Percentiles rank a stretch among this genome's conserved stretches.
These are phyloP conservation scores for Macrostomum lignano DNA, from an alignment of 1,140 invertebrate species.

Conservation along the genomic window DNA sequence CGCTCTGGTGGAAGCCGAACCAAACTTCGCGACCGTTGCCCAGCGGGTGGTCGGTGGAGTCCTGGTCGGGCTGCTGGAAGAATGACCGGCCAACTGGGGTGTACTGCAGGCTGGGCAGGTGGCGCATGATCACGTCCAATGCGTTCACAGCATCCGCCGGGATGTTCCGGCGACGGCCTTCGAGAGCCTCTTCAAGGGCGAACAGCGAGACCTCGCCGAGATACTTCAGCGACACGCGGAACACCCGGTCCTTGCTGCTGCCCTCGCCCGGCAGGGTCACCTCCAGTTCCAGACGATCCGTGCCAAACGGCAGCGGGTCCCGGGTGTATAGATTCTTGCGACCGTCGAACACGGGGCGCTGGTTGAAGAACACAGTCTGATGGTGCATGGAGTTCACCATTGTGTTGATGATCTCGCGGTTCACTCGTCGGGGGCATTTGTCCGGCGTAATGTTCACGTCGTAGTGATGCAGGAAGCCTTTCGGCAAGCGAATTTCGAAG, in stretches of 20 bases:
- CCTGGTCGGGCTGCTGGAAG: slow-evolving; percentile 88
- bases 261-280: slow-evolving; percentile 84
- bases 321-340: slow-evolving; percentile 88
- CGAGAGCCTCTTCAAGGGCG: slow-evolving; percentile 77
- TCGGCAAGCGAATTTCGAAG: slow-evolving; percentile 96
- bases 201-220: slow-evolving; percentile 77
- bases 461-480: slow-evolving; percentile 78
- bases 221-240: slow-evolving; percentile 93
- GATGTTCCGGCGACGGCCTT: slow-evolving; percentile 55
- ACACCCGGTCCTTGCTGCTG: slow-evolving; percentile 89
- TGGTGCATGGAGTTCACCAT: slow-evolving; percentile 78
- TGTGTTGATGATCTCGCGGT: slow-evolving; percentile 90
- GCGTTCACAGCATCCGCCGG: slow-evolving; percentile 89
- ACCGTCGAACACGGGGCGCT: slow-evolving; percentile 89
- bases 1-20: slow-evolving; percentile 99
- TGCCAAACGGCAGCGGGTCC: slow-evolving; percentile 78
- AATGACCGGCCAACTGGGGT: slow-evolving; percentile 95
- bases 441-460: slow-evolving; percentile 94
- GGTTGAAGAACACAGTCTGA: slow-evolving; percentile 78
- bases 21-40: slow-evolving; percentile 94
- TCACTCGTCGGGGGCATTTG: slow-evolving; percentile 93
- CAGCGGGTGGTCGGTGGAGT: slow-evolving; percentile 84
- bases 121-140: slow-evolving; percentile 91
- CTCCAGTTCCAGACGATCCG: slow-evolving; percentile 75
- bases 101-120: slow-evolving; percentile 95